phyloP scores from a whole-genome alignment of 53 echinoderm and acorn worm genomes.

The Echinometra lucunter region DNA sequence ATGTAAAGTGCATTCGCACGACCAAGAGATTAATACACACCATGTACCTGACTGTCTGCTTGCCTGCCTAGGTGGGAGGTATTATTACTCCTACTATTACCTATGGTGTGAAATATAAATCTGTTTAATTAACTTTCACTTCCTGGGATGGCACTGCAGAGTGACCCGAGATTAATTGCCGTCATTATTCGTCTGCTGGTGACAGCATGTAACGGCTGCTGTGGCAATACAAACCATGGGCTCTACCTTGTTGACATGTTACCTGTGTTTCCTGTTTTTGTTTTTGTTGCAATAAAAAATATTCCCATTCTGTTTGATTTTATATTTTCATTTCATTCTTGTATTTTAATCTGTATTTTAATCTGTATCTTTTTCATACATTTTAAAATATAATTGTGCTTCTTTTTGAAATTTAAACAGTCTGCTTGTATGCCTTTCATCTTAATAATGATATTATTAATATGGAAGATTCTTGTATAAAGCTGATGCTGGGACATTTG shows the following conservation, averaged over 20 bases:
- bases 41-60: neutral
- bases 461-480: no score
- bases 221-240: neutral
- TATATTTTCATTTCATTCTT: neutral
- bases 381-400: no score
- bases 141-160: neutral
- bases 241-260: neutral
- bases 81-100: neutral
- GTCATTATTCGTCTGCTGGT: neutral
- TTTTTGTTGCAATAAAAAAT: neutral
- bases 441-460: no score
- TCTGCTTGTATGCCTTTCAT: no score
- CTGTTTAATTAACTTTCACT: conserved; percentile 51
- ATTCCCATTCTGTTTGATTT: neutral
- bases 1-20: conserved; percentile 3
- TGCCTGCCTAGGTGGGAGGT: neutral
- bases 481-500: no score
- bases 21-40: neutral
- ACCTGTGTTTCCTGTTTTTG: neutral
- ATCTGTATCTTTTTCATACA: no score
- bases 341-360: no score
- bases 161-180: conserved; percentile 40
- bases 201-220: neutral
- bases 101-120: conserved; percentile 37
- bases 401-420: no score